Percentiles rank a stretch among this genome's conserved stretches.
Evolutionary conservation across 2,113 vertebrate species (phyloP).

Genomic region (Psephotus haematonotus): DNA sequence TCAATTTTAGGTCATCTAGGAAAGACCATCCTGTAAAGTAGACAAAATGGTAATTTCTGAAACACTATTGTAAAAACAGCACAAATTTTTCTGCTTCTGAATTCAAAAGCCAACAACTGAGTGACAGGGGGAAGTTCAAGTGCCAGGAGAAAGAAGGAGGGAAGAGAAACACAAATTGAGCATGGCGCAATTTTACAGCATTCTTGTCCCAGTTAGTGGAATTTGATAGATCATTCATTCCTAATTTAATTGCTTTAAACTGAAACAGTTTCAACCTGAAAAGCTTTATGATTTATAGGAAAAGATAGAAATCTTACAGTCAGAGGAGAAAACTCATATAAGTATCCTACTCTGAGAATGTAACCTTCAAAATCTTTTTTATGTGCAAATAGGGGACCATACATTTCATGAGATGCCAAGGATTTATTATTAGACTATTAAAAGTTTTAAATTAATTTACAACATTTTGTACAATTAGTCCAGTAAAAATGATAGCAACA

Average conservation of each 20-base stretch:
- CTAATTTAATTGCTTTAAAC: neutral
- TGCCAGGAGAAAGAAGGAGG: neutral
- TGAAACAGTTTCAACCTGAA: neutral
- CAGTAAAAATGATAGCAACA: neutral
- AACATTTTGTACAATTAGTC: neutral
- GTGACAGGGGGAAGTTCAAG: neutral
- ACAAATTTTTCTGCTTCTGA: neutral
- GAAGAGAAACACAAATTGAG: neutral
- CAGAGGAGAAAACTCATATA: neutral
- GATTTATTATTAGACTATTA: neutral
- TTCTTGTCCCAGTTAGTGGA: neutral
- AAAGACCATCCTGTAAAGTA: neutral
- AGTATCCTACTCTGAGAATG: neutral
- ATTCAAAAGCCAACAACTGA: neutral
- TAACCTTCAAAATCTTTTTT: neutral
- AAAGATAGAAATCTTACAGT: neutral
- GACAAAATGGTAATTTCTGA: neutral
- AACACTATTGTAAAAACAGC: neutral
- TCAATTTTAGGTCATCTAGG: neutral
- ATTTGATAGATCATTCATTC: neutral
- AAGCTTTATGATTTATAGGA: neutral
- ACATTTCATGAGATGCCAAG: neutral
- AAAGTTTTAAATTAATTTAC: neutral
- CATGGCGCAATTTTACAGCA: rapidly evolving
- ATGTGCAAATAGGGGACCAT: neutral